Evolutionary conservation across 1,140 invertebrate species (phyloP).

Genomic region (Melanaphis sacchari): DNA sequence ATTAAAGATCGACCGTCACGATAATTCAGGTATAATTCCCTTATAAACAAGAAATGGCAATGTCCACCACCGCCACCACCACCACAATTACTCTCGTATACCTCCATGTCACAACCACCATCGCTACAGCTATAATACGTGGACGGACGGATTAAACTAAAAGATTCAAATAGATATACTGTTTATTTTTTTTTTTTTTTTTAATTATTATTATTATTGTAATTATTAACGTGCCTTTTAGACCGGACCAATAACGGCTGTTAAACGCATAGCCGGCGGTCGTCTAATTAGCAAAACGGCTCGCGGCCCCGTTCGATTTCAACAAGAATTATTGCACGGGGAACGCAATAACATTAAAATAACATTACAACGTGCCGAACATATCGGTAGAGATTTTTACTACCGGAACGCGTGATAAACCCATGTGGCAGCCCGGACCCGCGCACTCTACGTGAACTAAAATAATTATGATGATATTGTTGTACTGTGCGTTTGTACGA

Average conservation of each 20-base stretch:
- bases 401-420: neutral
- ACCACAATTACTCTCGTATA: no score
- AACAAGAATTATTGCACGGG: neutral
- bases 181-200: neutral
- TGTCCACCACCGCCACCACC: neutral
- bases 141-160: neutral
- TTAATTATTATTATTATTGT: neutral
- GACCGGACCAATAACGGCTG: neutral
- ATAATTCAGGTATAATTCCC: neutral
- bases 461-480: neutral
- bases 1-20: conserved; percentile 13
- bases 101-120: neutral
- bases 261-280: neutral
- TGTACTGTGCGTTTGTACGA: neutral
- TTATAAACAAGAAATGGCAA: neutral
- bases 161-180: neutral
- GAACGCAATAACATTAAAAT: neutral
- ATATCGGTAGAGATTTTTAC: neutral
- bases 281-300: neutral
- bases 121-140: neutral
- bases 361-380: neutral
- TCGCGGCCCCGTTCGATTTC: neutral
- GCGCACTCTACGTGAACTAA: neutral
- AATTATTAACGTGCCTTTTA: neutral
- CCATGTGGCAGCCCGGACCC: no score